Evolutionary conservation across 2,797 vertebrate genomes (phyloP).

Genomic region (Micrastur ruficollis): DNA sequence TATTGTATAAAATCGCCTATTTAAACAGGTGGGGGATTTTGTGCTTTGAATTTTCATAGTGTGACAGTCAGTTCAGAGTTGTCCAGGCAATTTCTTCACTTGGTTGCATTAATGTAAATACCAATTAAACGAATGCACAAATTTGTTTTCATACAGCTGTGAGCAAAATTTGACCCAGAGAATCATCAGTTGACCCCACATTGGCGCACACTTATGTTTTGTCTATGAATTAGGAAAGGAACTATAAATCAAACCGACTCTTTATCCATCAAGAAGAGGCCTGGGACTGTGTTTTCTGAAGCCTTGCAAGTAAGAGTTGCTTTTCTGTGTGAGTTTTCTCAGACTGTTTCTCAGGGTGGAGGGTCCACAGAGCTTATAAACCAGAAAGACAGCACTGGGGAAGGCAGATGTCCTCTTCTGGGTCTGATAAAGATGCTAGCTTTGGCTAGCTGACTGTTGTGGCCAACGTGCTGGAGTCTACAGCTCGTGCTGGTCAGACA

Average conservation of each 20-base stretch:
- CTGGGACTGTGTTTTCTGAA: background rate
- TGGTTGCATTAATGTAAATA: background rate
- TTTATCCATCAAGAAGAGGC: background rate
- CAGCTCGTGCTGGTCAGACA: background rate
- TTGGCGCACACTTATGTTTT: background rate
- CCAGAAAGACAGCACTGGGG: fast-evolving
- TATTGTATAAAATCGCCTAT: background rate
- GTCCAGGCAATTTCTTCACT: background rate
- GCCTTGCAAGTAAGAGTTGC: background rate
- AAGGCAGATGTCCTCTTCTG: background rate
- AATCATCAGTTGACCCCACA: background rate
- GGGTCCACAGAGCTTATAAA: background rate
- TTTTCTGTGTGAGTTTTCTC: background rate
- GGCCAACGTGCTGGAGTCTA: background rate
- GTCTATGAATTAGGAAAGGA: background rate
- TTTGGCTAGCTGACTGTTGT: background rate
- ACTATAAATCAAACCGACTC: background rate
- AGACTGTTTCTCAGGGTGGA: background rate
- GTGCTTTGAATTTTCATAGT: background rate
- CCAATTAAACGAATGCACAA: background rate
- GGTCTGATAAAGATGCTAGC: background rate
- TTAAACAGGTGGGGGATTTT: background rate
- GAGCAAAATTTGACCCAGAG: background rate
- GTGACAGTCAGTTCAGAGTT: background rate
- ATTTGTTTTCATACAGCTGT: background rate